These are phyloP conservation scores for Myotis pilosus DNA, from an alignment of 2,797 vertebrate genomes.

Conservation along the genomic window DNA sequence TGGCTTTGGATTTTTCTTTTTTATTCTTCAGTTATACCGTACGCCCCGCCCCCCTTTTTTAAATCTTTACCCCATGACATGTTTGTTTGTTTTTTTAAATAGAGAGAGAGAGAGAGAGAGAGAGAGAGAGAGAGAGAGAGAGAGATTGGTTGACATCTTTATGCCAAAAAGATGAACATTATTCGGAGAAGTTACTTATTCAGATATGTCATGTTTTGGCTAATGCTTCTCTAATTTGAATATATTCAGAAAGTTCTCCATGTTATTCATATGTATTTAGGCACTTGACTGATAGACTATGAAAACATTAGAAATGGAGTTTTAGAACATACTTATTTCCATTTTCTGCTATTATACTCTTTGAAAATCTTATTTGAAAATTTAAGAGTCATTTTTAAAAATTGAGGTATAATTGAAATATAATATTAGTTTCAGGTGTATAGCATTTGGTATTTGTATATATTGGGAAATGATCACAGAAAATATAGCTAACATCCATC, in stretches of 20 bases:
- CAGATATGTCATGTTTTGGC: neutral
- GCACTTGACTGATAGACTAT: neutral
- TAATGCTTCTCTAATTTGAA: slow-evolving; percentile 40
- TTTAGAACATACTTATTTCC: slow-evolving; percentile 12
- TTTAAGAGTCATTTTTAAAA: neutral
- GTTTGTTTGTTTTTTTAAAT: neutral
- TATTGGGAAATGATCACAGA: neutral
- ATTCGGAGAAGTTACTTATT: slow-evolving; percentile 35
- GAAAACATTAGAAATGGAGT: neutral
- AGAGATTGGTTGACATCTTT: neutral
- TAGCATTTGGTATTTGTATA: neutral
- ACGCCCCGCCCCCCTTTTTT: neutral
- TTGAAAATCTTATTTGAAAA: neutral
- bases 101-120: neutral
- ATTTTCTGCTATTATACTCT: neutral
- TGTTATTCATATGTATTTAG: neutral
- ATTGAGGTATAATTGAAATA: neutral
- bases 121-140: neutral
- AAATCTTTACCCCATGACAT: neutral
- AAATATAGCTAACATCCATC: neutral
- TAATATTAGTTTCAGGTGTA: neutral
- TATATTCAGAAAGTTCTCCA: slow-evolving; percentile 1
- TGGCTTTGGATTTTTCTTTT: neutral
- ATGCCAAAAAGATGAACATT: neutral
- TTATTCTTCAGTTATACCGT: neutral